Evolutionary conservation across 30 jellyfish, hydroid and myxozoan species (phyloP).

Genomic region (Mastigias papua): DNA sequence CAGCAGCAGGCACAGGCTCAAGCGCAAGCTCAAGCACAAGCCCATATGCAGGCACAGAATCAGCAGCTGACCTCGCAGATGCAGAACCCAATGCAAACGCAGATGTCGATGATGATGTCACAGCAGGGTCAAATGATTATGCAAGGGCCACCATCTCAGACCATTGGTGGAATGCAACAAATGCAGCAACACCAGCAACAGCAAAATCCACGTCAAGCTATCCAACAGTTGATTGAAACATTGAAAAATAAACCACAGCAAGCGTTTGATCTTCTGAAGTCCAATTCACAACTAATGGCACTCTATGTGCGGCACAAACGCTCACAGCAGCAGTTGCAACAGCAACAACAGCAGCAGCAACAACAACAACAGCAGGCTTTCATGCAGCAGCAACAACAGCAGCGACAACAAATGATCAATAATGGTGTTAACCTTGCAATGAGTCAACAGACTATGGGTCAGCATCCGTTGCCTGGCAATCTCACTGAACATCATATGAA

Average conservation of each 20-base stretch:
- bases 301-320: slow-evolving; percentile 78
- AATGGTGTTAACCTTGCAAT: slow-evolving; percentile 67
- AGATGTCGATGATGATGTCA: slow-evolving; percentile 85
- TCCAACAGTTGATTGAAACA: slow-evolving; percentile 75
- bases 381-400: slow-evolving; percentile 79
- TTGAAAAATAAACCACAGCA: slow-evolving; percentile 67
- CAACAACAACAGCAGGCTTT: slow-evolving; percentile 70
- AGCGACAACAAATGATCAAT: slow-evolving; percentile 20
- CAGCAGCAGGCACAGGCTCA: slow-evolving; percentile 77
- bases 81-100: slow-evolving; percentile 81
- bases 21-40: slow-evolving; percentile 69
- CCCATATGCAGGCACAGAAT: slow-evolving; percentile 61
- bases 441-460: slow-evolving; percentile 72
- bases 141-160: slow-evolving; percentile 75
- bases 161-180: slow-evolving; percentile 68
- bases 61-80: slow-evolving; percentile 70
- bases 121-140: slow-evolving; percentile 73
- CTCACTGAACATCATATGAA: slow-evolving; percentile 37
- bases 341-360: slow-evolving; percentile 73
- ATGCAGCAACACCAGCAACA: slow-evolving; percentile 74
- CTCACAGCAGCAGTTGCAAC: slow-evolving; percentile 79
- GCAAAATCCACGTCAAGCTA: slow-evolving; percentile 73
- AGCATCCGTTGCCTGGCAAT: slow-evolving; percentile 56
- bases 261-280: slow-evolving; percentile 72
- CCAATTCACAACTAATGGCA: slow-evolving; percentile 82